These are phyloP conservation scores for Rhopalosiphum padi DNA, from an alignment of 1,140 invertebrate genomes.

Conservation along the genomic window DNA sequence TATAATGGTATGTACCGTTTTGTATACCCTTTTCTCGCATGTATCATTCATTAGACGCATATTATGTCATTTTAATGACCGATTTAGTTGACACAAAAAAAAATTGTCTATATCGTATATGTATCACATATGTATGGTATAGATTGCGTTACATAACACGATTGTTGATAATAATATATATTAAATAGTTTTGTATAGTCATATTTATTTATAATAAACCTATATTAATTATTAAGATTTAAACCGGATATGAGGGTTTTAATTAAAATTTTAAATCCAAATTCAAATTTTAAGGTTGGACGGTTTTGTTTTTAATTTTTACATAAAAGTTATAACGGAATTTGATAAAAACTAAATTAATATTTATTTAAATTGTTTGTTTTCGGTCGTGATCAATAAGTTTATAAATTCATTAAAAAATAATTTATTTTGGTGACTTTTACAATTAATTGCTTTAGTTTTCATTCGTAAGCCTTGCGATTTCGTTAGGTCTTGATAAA, in stretches of 20 bases:
- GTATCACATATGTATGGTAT: not conserved
- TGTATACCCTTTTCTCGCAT: not conserved
- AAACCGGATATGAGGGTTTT: not conserved
- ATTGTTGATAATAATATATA: not conserved
- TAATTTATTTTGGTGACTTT: not conserved
- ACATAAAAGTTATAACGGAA: not conserved
- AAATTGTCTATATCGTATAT: too few species aligned
- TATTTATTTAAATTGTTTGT: not conserved
- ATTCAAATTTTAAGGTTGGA: not conserved
- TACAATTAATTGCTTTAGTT: not conserved
- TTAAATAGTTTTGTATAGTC: not conserved
- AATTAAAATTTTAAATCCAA: not conserved
- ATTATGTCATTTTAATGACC: slow-evolving; percentile 33
- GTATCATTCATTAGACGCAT: not conserved
- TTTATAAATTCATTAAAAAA: not conserved
- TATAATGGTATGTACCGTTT: not conserved
- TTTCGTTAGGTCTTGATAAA: not conserved
- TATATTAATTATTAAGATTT: not conserved
- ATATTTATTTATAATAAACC: not conserved
- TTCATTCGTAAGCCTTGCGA: not conserved
- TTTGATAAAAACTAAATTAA: not conserved
- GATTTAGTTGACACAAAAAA: not conserved
- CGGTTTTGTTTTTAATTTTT: not conserved
- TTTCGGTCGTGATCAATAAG: not conserved
- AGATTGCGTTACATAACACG: not conserved